Conservation (phyloP, 1,140 invertebrate genomes). For the Orius insidiosus region DNA sequence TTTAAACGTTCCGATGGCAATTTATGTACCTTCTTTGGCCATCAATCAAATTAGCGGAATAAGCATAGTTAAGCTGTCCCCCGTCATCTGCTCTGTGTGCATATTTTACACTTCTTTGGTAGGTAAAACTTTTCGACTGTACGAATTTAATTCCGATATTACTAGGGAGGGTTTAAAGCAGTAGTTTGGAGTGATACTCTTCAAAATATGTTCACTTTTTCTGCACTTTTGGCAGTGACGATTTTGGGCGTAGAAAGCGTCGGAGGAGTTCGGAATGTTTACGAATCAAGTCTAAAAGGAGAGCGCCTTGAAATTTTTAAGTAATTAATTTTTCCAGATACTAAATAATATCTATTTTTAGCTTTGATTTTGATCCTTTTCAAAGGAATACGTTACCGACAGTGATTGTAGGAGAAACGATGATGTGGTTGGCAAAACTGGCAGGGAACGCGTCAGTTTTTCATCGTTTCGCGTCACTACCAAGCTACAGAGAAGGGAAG, state of each 20-base stretch:
- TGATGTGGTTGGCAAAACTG: constrained; percentile 65
- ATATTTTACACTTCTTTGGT: constrained; percentile 24
- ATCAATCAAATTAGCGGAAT: constrained; percentile 23
- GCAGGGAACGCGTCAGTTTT: constrained; percentile 77
- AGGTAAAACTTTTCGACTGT: constrained; percentile 1
- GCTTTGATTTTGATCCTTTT: constrained; percentile 46
- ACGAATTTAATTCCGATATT: too few relatives aligned
- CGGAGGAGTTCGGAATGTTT: constrained; percentile 39
- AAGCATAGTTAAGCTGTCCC: constrained; percentile 20
- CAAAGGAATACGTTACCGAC: constrained; percentile 69
- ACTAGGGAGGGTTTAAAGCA: constrained; percentile 49
- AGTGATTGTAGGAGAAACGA: constrained; percentile 59
- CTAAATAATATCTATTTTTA: constrained; percentile 25
- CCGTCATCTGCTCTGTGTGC: constrained; percentile 21
- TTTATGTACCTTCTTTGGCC: constrained; percentile 26
- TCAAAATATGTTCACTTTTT: constrained; percentile 67
- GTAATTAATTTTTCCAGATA: too few relatives aligned
- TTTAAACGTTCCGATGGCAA: constrained; percentile 25
- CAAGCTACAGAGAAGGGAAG: constrained; percentile 35
- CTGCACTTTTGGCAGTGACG: too few relatives aligned
- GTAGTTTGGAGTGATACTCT: constrained; percentile 75
- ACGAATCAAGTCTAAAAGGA: constrained; percentile 33
- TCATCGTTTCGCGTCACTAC: constrained; percentile 61
- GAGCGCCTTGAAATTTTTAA: constrained; percentile 45
- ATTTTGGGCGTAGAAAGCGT: constrained; percentile 21